Conservation (phyloP, 2,888 invertebrate species). For the Ophion costatus region DNA sequence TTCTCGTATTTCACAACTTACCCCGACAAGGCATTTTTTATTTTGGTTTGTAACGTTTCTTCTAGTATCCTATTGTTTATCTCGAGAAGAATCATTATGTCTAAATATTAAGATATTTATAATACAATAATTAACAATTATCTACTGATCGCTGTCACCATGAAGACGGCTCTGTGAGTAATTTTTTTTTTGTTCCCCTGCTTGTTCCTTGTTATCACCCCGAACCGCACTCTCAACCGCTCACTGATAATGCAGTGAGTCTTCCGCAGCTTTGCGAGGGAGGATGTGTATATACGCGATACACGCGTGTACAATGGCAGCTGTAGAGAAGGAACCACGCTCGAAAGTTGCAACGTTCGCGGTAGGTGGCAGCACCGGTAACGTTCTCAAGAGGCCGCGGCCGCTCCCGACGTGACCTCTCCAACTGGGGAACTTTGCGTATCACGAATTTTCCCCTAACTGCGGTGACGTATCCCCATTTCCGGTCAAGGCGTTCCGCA, state of each 20-base stretch:
- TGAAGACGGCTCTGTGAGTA: constrained; percentile 75
- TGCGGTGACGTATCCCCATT: constrained; percentile 2
- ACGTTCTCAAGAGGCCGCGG: background rate
- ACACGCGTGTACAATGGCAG: background rate
- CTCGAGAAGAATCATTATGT: constrained; percentile 96
- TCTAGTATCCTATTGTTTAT: constrained; percentile 99
- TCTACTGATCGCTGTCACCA: constrained; percentile 77
- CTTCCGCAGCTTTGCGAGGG: constrained; percentile 9
- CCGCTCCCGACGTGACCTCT: background rate
- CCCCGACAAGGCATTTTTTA: constrained; percentile 98
- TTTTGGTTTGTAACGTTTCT: constrained; percentile 97
- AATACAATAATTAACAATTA: constrained; percentile 80
- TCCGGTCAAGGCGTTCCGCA: constrained; percentile 49
- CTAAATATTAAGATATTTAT: constrained; percentile 70
- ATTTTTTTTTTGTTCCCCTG: constrained; percentile 58
- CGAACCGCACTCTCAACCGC: constrained; percentile 30
- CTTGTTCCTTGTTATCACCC: constrained; percentile 13
- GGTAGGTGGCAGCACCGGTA: constrained; percentile 4
- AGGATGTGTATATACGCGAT: background rate
- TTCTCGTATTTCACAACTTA: constrained; percentile 85
- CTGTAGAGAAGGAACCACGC: too few relatives aligned
- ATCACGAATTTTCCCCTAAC: background rate
- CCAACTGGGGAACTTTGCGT: background rate
- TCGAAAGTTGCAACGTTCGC: background rate
- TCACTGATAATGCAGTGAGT: constrained; percentile 40